Evolutionary conservation across 1,140 invertebrate genomes (phyloP), one percentile per base, ranked within the genome.

Genomic region (Schlechtendalia chinensis): DNA sequence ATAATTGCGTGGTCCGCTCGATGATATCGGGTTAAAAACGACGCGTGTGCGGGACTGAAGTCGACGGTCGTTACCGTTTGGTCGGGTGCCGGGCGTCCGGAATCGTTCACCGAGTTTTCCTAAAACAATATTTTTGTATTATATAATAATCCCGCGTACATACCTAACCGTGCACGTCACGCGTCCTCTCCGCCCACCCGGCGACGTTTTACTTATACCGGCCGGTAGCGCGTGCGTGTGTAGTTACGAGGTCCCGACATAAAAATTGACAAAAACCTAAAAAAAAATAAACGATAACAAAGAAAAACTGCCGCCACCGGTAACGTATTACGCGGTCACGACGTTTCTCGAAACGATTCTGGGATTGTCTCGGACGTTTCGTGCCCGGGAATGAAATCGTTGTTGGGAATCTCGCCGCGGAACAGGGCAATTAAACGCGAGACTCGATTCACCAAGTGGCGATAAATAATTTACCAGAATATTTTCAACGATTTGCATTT

Each of bases 401-500:
- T n/a, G n/a, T n/a, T n/a, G n/a, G n/a, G 8, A 39, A 39, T 39
- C 32, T 39, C 32, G 8, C 32, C 32, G 32, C 32, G 32, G 39
- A 27, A 69, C n/a, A n/a, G 50, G 22, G n/a, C 47, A 24, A 69
- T 47, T 69, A 69, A 47, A 47, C 39, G 0, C 0, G 5, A 24
- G 24, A 69, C n/a, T 69, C 39, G n/a, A 69, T 69, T 69, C 24
- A 69, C 45, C 32, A 47, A 69, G 45, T 24, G n/a, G 45, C 47
- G 22, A 69, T 47, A 69, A 69, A 69, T 45, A 69, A 69, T 69
- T 69, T 47, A n/a, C n/a, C n/a, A 47, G 39, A 69, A 69, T 47
- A 69, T 69, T 69, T 24, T 11, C 11, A 39, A 67, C n/a, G 29
- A 67, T 67, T 69, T 50, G 45, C 67, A 69, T 69, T 69, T 69